phyloP scores from a whole-genome alignment of 2,113 vertebrate species.

The Nanger granti region DNA sequence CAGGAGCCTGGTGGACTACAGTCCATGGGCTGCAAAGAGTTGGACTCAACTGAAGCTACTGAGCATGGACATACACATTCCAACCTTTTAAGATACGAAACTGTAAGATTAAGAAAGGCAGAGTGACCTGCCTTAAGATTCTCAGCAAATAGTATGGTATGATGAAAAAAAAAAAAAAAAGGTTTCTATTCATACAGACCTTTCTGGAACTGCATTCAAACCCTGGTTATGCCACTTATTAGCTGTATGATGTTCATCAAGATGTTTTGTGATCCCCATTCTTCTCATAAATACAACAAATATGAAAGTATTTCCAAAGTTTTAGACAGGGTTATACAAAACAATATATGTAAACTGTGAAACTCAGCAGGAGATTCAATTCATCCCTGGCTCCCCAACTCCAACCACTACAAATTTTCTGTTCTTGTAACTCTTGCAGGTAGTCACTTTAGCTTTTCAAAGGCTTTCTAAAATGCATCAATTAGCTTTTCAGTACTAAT shows the following conservation, averaged over 20 bases:
- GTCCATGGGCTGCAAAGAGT: neutral
- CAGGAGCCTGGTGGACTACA: neutral
- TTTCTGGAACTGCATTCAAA: conserved; percentile 19
- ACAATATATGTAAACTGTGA: neutral
- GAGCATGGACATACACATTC: neutral
- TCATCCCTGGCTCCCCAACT: neutral
- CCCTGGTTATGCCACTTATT: neutral
- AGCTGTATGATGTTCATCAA: neutral
- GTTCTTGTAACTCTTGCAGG: neutral
- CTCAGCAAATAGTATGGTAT: neutral
- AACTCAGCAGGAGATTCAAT: neutral
- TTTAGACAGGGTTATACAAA: neutral
- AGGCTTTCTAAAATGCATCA: conserved; percentile 22
- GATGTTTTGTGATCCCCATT: neutral
- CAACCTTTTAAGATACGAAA: neutral
- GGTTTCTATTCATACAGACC: conserved; percentile 20
- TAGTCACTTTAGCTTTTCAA: neutral
- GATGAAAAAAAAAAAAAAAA: neutral
- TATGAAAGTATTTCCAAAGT: neutral
- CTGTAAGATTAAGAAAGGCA: neutral
- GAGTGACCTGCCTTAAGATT: neutral
- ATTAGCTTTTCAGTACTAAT: neutral
- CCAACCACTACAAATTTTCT: neutral
- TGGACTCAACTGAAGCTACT: neutral
- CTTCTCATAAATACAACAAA: conserved; percentile 23